A percentile compares a stretch with the other conserved stretches of the same genome.
Evolutionary conservation across 2,888 invertebrate genomes (phyloP).

Genomic region (Chrysopilus asiliformis): DNA sequence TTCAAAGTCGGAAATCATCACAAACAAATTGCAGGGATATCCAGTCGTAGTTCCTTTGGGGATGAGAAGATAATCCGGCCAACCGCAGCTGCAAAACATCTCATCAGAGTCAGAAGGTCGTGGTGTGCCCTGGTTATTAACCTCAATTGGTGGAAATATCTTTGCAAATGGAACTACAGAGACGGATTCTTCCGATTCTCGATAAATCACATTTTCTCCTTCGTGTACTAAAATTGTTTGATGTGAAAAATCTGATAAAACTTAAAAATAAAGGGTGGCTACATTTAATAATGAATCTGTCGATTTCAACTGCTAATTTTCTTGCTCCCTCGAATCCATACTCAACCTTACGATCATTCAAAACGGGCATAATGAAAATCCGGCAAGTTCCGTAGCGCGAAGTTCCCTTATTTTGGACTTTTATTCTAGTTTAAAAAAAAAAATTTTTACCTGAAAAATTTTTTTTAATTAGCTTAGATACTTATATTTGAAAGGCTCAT

Average conservation of each 20-base stretch:
- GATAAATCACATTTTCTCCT: slow-evolving; percentile 42
- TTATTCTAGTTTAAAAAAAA: slow-evolving; percentile 12
- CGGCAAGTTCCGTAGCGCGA: slow-evolving; percentile 46
- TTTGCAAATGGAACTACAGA: slow-evolving; percentile 45
- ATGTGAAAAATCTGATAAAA: background rate
- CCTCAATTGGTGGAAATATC: slow-evolving; percentile 42
- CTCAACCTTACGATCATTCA: slow-evolving; percentile 50
- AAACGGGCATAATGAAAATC: slow-evolving; percentile 55
- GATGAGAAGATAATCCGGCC: slow-evolving; percentile 39
- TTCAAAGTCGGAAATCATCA: slow-evolving; percentile 36
- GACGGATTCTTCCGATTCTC: slow-evolving; percentile 45
- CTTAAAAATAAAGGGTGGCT: slow-evolving; percentile 27
- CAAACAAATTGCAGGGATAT: slow-evolving; percentile 34
- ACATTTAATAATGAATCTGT: slow-evolving; percentile 52
- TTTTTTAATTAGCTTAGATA: background rate
- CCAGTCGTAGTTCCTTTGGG: slow-evolving; percentile 37
- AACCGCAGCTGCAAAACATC: slow-evolving; percentile 38
- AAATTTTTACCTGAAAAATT: background rate
- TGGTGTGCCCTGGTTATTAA: slow-evolving; percentile 21
- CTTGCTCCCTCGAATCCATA: slow-evolving; percentile 51
- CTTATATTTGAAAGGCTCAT: slow-evolving; percentile 6
- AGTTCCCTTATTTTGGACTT: slow-evolving; percentile 22
- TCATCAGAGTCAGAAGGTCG: background rate
- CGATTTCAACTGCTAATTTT: slow-evolving; percentile 57
- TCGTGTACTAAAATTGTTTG: slow-evolving; percentile 38